Conservation (phyloP, 2,888 invertebrate species). For the Polylopha cassiicola region DNA sequence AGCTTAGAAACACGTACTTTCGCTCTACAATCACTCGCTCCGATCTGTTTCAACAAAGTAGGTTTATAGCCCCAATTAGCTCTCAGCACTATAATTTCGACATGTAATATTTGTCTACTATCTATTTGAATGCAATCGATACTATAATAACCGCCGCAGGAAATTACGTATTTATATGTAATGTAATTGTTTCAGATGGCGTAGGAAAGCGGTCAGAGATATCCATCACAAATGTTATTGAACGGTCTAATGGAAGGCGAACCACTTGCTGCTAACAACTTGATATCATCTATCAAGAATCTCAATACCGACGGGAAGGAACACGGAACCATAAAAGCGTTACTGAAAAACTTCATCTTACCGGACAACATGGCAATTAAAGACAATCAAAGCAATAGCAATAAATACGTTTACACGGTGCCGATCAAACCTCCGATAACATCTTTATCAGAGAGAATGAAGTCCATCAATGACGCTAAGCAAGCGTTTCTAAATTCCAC, state of each 20-base stretch:
- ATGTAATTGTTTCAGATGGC: slow-evolving; percentile 66
- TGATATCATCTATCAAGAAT: slow-evolving; percentile 58
- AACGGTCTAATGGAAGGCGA: slow-evolving; percentile 66
- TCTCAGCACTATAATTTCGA: slow-evolving; percentile 28
- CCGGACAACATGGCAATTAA: slow-evolving; percentile 68
- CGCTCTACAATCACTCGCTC: slow-evolving; percentile 29
- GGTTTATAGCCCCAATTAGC: slow-evolving; percentile 25
- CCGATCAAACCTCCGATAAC: slow-evolving; percentile 51
- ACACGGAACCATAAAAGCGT: slow-evolving; percentile 58
- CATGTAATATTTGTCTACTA: slow-evolving; percentile 29
- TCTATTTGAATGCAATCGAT: neutral
- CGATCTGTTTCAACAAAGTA: slow-evolving; percentile 32
- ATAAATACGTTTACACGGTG: slow-evolving; percentile 59
- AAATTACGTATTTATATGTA: slow-evolving; percentile 2
- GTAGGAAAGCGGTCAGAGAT: slow-evolving; percentile 55
- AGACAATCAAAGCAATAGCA: slow-evolving; percentile 51
- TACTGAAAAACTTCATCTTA: slow-evolving; percentile 61
- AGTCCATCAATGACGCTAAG: slow-evolving; percentile 60
- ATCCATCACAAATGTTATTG: slow-evolving; percentile 59
- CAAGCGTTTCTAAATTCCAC: slow-evolving; percentile 62
- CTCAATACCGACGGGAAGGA: slow-evolving; percentile 54
- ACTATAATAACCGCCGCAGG: neutral
- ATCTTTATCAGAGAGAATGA: slow-evolving; percentile 46
- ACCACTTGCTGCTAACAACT: slow-evolving; percentile 51
- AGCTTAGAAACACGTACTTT: slow-evolving; percentile 35